These are phyloP conservation scores for Podargus strigoides DNA, from an alignment of 2,797 vertebrate species.

Conservation along the genomic window DNA sequence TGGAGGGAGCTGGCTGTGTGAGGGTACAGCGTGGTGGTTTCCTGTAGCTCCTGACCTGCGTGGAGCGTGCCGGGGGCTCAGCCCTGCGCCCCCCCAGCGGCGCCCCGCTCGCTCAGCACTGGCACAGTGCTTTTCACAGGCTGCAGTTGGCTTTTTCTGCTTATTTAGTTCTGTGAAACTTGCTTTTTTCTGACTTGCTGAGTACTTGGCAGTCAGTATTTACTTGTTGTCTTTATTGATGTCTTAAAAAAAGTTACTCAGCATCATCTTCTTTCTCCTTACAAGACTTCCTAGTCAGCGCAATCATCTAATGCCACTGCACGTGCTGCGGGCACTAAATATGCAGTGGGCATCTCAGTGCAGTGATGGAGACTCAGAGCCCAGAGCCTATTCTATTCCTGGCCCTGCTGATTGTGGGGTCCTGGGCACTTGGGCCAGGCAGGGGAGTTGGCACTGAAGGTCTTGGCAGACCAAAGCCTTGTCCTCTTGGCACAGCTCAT, in stretches of 20 bases:
- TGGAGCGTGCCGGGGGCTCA: neutral
- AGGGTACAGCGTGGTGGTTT: neutral
- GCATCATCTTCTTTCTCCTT: neutral
- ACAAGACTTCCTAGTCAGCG: neutral
- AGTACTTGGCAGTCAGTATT: neutral
- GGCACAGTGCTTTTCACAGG: too few relatives aligned
- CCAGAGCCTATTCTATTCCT: neutral
- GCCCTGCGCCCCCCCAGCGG: too few relatives aligned
- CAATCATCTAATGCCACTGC: neutral
- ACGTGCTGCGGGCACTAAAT: neutral
- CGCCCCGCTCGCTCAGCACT: too few relatives aligned
- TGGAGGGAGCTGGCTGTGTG: neutral
- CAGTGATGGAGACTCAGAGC: fast-evolving
- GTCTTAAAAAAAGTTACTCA: neutral
- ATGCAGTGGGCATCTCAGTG: neutral
- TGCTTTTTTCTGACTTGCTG: neutral
- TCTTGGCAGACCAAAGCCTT: neutral
- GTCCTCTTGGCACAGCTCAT: fast-evolving
- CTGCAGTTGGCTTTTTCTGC: constrained; percentile 6
- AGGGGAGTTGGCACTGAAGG: neutral
- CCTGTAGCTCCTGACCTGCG: neutral
- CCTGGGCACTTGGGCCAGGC: neutral
- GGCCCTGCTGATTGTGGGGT: neutral
- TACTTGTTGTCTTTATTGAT: neutral
- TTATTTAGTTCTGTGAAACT: neutral